Percentiles rank a stretch among this genome's conserved stretches.
These are phyloP conservation scores for Unio delphinus DNA, from an alignment of 2,888 invertebrate genomes.

Conservation along the genomic window DNA sequence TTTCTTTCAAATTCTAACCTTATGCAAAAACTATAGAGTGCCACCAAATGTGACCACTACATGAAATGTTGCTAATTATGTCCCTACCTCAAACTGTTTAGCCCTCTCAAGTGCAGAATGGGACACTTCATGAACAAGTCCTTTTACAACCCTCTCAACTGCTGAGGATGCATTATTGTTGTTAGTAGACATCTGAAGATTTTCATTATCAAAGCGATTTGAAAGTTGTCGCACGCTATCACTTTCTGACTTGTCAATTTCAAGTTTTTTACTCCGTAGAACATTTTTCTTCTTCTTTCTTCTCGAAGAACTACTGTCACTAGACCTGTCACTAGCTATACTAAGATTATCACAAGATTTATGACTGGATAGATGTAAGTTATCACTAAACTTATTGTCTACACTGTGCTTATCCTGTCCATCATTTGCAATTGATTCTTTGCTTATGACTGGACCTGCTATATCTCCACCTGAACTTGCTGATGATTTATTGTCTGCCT, in stretches of 20 bases:
- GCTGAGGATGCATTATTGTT: no score
- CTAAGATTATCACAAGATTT: neutral
- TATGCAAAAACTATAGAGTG: no score
- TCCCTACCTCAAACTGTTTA: neutral
- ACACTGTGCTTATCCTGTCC: neutral
- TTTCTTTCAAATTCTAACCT: no score
- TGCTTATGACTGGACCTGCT: neutral
- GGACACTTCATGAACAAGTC: neutral
- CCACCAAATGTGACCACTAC: no score
- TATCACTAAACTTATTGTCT: neutral
- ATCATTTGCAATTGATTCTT: neutral
- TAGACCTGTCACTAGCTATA: neutral
- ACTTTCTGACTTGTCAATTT: neutral
- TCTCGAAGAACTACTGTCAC: neutral
- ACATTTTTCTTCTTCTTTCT: no score
- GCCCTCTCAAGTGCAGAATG: neutral
- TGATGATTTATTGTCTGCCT: slow-evolving; percentile 21
- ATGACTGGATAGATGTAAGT: no score
- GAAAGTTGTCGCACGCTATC: no score
- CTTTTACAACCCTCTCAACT: neutral
- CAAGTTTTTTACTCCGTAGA: neutral
- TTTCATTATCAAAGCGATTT: no score
- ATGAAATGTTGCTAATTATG: neutral
- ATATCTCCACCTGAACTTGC: slow-evolving; percentile 26
- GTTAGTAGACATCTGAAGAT: no score